A percentile compares a stretch with the other conserved stretches of the same genome.
phyloP scores from a whole-genome alignment of 2,888 invertebrate genomes.

The Acleris sparsana region DNA sequence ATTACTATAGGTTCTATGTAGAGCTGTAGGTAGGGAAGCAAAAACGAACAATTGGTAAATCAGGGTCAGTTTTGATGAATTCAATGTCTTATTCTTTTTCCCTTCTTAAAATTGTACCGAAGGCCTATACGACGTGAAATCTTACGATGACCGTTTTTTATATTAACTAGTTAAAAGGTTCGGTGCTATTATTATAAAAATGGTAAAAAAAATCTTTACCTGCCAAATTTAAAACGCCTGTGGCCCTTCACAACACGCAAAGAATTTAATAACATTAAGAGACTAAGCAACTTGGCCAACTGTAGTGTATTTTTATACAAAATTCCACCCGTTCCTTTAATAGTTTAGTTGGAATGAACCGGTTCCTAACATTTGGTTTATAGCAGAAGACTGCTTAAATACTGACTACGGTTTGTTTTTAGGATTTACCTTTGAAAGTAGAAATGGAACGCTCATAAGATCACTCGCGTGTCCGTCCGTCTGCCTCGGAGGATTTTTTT shows the following conservation, averaged over 20 bases:
- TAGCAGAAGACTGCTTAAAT: too few relatives aligned
- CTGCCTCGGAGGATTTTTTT: too few relatives aligned
- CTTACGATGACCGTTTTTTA: constrained; percentile 4
- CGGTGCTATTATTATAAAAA: constrained; percentile 21
- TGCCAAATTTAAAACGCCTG: constrained; percentile 13
- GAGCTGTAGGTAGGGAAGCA: neutral
- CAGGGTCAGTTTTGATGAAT: neutral
- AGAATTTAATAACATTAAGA: neutral
- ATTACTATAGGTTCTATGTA: neutral
- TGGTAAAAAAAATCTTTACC: constrained; percentile 11
- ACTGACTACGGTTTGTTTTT: too few relatives aligned
- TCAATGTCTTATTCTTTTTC: neutral
- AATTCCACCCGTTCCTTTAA: neutral
- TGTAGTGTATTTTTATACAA: constrained; percentile 1
- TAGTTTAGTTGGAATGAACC: neutral
- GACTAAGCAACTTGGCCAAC: neutral
- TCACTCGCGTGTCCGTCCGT: too few relatives aligned
- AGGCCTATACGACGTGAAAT: constrained; percentile 14
- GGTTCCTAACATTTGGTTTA: neutral
- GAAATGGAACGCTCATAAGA: too few relatives aligned
- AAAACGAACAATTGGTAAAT: neutral
- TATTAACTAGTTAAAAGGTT: neutral
- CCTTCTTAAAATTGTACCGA: neutral
- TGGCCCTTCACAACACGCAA: constrained; percentile 1
- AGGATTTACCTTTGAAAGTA: too few relatives aligned